A percentile compares a stretch with the other conserved stretches of the same genome.
These are phyloP conservation scores for Tubulanus polymorphus DNA, from an alignment of 2,888 invertebrate species.

Conservation along the genomic window DNA sequence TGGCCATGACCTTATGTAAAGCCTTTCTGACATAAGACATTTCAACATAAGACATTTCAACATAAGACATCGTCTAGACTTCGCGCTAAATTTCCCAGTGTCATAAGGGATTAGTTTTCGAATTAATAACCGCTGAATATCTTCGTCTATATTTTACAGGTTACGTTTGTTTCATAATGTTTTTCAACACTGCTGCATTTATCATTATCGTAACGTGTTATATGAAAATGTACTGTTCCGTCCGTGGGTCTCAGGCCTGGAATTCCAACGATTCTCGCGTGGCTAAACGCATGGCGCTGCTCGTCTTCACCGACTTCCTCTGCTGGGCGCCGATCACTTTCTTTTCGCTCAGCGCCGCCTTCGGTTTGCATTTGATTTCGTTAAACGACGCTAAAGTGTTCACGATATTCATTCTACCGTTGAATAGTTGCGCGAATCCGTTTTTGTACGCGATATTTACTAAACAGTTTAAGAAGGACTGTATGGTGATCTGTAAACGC, in stretches of 20 bases:
- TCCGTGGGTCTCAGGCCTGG: slow-evolving; percentile 91
- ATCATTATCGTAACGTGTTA: slow-evolving; percentile 93
- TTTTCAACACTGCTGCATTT: slow-evolving; percentile 67
- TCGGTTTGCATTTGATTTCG: slow-evolving; percentile 84
- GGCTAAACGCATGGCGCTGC: slow-evolving; percentile 91
- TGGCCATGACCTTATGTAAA: too few relatives aligned
- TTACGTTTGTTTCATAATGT: slow-evolving; percentile 48
- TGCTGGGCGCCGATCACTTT: slow-evolving; percentile 99
- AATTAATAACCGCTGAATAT: too few relatives aligned
- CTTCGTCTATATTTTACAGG: slow-evolving; percentile 27
- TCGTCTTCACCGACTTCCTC: slow-evolving; percentile 94
- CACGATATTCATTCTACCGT: slow-evolving; percentile 90
- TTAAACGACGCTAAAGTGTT: slow-evolving; percentile 93
- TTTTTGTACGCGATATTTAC: slow-evolving; percentile 96
- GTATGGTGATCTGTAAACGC: slow-evolving; percentile 90
- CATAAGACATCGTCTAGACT: too few relatives aligned
- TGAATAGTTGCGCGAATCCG: slow-evolving; percentile 97
- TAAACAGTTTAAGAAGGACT: slow-evolving; percentile 96
- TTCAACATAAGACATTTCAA: too few relatives aligned
- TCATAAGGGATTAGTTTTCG: too few relatives aligned
- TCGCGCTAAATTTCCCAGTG: too few relatives aligned
- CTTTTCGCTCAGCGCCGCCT: slow-evolving; percentile 88
- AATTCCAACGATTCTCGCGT: slow-evolving; percentile 95
- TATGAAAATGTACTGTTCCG: slow-evolving; percentile 95
- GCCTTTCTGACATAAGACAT: too few relatives aligned